Conservation (phyloP, 2,888 invertebrate genomes). For the Drosophila prostipennis region DNA sequence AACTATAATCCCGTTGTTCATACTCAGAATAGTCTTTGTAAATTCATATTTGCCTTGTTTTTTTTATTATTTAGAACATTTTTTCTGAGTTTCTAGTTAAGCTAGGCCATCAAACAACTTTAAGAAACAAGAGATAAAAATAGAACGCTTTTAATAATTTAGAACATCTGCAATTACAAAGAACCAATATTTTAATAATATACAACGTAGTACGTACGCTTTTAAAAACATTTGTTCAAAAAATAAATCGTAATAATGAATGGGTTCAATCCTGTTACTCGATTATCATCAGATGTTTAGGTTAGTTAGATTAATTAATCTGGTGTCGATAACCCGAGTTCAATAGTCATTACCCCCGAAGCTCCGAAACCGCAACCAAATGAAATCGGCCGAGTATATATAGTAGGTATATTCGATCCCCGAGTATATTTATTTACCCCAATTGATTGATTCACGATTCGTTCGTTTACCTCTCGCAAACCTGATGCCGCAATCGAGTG, state of each 20-base stretch:
- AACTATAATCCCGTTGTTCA: too few relatives aligned
- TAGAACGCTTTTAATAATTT: too few relatives aligned
- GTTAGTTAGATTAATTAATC: slow-evolving; percentile 11
- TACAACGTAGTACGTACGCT: not conserved
- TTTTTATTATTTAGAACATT: too few relatives aligned
- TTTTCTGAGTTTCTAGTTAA: too few relatives aligned
- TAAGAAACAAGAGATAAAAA: too few relatives aligned
- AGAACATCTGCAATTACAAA: too few relatives aligned
- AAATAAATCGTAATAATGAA: not conserved
- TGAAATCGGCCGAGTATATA: slow-evolving; percentile 5
- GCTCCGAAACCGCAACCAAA: slow-evolving; percentile 1
- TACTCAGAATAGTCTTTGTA: not conserved
- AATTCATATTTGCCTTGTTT: too few relatives aligned
- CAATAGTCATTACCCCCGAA: slow-evolving; percentile 20
- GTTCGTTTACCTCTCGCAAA: slow-evolving; percentile 62
- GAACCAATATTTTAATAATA: not conserved
- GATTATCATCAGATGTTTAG: slow-evolving; percentile 3
- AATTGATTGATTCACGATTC: slow-evolving; percentile 52
- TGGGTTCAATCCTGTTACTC: not conserved
- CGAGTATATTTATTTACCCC: slow-evolving; percentile 14
- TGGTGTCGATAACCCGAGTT: slow-evolving; percentile 32
- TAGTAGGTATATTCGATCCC: slow-evolving; percentile 5
- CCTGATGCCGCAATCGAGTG: slow-evolving; percentile 32
- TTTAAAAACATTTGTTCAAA: not conserved
- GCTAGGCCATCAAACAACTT: too few relatives aligned